Base-by-base conservation (phyloP, 2,888 invertebrate genomes). In the Heliconius aoede region DNA sequence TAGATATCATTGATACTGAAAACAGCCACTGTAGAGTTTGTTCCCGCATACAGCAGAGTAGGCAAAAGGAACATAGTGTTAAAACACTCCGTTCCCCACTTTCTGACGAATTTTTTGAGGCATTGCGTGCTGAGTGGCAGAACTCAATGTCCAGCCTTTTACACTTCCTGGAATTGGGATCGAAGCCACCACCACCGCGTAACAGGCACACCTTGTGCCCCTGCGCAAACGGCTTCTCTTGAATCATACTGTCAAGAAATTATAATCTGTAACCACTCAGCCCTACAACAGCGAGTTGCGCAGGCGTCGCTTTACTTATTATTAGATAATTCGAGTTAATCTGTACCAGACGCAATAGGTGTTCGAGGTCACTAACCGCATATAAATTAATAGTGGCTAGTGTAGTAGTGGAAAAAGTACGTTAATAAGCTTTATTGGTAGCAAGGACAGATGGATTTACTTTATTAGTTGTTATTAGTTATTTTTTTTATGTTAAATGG, bases 321-420 rank as follows among this genome's bases (percentile, higher is more conserved):
- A 81, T 81, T 81, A 81, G 79, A 81, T 81, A 81, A 81, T 81
- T 81, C 78, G 79, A 81, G 79, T 86, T 90, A 90, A 90, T 90
- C 87, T 86, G 86, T 86, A 85, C 85, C 81, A 84, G 79, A 74
- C 78, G 81, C 86, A 86, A 86, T 90, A 90, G 89, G 90, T 91
- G 89, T 88, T 82, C 83, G 87, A 85, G 90, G 89, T 91, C 90
- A 84, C 83, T 90, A 90, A 88, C 88, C 91, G 87, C 58, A 40
- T 83, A 87, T 88, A 86, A 89, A 88, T 86, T 88, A 89, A 86
- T 86, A 85, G 84, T 84, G 80, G 62, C 36, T 36, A 36, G 36
- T 26, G 60, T 60, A 60, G 26, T 69, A 72, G 80, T 72, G 76
- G 71, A 74, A 74, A 36, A 68, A 75, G 75, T 30, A 73, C 73